Conservation (phyloP, 1,140 invertebrate genomes). For the Hormaphis cornu region DNA sequence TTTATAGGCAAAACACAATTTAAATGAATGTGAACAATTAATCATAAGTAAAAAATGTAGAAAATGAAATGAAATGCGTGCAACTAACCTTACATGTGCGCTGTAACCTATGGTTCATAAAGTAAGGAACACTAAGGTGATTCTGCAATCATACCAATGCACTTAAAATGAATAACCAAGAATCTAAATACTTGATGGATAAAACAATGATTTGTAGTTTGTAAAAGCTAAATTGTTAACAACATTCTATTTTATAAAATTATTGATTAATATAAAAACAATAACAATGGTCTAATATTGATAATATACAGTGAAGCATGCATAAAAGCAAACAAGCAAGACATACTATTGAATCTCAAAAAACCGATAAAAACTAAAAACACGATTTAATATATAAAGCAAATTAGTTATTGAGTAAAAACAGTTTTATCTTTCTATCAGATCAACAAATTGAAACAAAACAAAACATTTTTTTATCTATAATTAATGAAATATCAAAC, state of each 20-base stretch:
- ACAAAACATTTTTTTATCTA: not conserved
- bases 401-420: too few species aligned
- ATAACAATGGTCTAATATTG: not conserved
- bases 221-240: too few species aligned
- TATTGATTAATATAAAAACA: not conserved
- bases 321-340: not conserved
- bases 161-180: constrained; percentile 43
- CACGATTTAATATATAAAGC: too few species aligned
- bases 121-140: constrained; percentile 67
- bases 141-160: constrained; percentile 67
- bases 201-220: constrained; percentile 5
- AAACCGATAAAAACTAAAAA: too few species aligned
- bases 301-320: not conserved
- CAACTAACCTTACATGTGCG: constrained; percentile 67
- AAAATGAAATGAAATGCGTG: constrained; percentile 1
- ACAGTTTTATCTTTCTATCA: not conserved
- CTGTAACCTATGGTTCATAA: constrained; percentile 69
- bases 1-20: not conserved
- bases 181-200: not conserved
- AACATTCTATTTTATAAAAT: too few species aligned
- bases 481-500: not conserved
- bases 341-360: not conserved
- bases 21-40: not conserved
- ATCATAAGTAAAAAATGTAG: not conserved
- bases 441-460: not conserved